These are phyloP conservation scores for Nemopilema nomurai DNA, from an alignment of 30 jellyfish, hydroid and myxozoan species.

Conservation along the genomic window DNA sequence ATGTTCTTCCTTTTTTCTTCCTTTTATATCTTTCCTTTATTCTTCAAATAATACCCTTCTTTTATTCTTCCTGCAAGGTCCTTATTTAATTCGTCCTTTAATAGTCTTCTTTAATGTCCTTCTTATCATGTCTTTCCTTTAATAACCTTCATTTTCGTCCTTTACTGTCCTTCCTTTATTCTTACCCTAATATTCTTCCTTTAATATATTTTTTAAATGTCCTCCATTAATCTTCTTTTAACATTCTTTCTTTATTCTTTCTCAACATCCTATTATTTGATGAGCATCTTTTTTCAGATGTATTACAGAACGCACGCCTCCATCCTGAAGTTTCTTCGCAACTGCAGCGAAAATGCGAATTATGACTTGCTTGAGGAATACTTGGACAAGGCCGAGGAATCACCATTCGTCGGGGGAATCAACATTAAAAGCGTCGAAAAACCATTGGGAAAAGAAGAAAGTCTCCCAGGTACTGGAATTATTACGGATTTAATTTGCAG, in stretches of 20 bases:
- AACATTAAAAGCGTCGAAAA: conserved; percentile 30
- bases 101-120: too few relatives aligned
- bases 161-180: too few relatives aligned
- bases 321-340: conserved; percentile 40
- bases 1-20: too few relatives aligned
- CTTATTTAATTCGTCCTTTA: too few relatives aligned
- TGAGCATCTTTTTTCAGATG: conserved; percentile 46
- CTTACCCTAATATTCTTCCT: background rate
- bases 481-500: too few relatives aligned
- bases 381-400: conserved; percentile 42
- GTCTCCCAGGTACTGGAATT: conserved; percentile 15
- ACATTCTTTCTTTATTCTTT: background rate
- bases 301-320: conserved; percentile 90
- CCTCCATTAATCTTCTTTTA: background rate
- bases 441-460: conserved; percentile 12
- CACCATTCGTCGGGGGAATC: conserved; percentile 41
- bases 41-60: too few relatives aligned
- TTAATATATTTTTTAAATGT: background rate
- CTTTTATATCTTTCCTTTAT: too few relatives aligned
- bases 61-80: too few relatives aligned
- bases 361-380: conserved; percentile 67
- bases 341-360: conserved; percentile 43
- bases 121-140: too few relatives aligned
- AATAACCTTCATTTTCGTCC: too few relatives aligned
- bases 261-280: background rate